A percentile compares a stretch with the other conserved stretches of the same genome.
Conservation (phyloP, 2,113 vertebrate species). For the Empidonax alnorum region DNA sequence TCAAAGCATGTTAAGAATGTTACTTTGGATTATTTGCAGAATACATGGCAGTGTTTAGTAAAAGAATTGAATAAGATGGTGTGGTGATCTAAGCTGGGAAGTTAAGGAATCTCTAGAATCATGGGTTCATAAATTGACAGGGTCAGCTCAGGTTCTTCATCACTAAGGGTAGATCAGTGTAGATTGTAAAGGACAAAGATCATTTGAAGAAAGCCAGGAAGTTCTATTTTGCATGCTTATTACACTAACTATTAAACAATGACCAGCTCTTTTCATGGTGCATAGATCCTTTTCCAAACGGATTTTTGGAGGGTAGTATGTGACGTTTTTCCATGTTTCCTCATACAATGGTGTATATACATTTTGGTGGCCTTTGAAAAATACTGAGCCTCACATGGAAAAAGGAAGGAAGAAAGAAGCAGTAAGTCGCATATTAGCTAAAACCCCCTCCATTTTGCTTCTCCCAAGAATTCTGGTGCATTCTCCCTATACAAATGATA, state of each 20-base stretch:
- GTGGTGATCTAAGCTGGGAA: not conserved
- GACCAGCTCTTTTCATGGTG: not conserved
- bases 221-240: not conserved
- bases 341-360: not conserved
- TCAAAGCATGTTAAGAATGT: not conserved
- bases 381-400: not conserved
- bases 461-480: not conserved
- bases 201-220: not conserved
- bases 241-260: not conserved
- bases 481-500: not conserved
- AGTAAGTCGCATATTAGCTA: not conserved
- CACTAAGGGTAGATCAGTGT: not conserved
- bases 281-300: not conserved
- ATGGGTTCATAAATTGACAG: not conserved
- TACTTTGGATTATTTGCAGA: conserved; percentile 2
- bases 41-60: not conserved
- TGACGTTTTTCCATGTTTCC: not conserved
- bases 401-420: not conserved
- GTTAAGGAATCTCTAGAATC: not conserved
- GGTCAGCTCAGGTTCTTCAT: not conserved
- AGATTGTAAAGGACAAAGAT: not conserved
- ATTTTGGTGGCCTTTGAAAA: not conserved
- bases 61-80: not conserved
- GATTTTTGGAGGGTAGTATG: not conserved
- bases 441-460: not conserved